Base-by-base conservation (phyloP, 2,797 vertebrate genomes). In the Bucorvus abyssinicus region DNA sequence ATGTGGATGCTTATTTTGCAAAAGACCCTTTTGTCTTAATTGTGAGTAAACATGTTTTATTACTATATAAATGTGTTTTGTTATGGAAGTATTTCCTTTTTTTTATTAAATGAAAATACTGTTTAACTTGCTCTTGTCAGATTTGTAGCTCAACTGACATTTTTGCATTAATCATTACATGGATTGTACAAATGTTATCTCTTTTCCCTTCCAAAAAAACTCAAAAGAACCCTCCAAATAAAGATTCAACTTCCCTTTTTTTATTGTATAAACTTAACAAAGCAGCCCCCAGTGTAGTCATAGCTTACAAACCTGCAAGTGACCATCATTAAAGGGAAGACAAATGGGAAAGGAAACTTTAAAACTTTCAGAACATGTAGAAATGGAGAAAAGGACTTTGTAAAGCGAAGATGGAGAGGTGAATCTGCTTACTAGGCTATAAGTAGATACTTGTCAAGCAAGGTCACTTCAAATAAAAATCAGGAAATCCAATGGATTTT, bases 221-320 rank as follows among this genome's bases (percentile, higher is more conserved):
- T 42, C 50, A 8, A 60, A 40, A n/a, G 38, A 77, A 5, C 22
- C 32, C 21, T 63, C 10, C 49, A 78, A 40, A 40, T 32, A 63
- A 56, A 61, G 49, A 34, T 45, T 45, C 42, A 20, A 22, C n/a
- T 63, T 68, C 32, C 4, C 4, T 44, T 44, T 90, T 83, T 73
- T 78, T 78, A 17, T 67, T 56, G 6, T 22, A 8, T 77, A 50
- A 77, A 38, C 10, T 22, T 47, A 32, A 74, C n/a, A 64, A 45
- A 49, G 55, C 4, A 68, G 5, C 7, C 23, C 14, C 40, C 21
- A 20, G 7, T 2, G 1, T 22, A 59, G 14, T 59, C 3, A 3
- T 12, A 69, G 44, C 22, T 53, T 84, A 53, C 22, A 59, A 8
- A 9, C 29, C 16, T 73, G 55, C 38, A 56, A 30, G 20, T 61